Evolutionary conservation across 2,888 invertebrate species (phyloP).

Genomic region (Griposia aprilina): DNA sequence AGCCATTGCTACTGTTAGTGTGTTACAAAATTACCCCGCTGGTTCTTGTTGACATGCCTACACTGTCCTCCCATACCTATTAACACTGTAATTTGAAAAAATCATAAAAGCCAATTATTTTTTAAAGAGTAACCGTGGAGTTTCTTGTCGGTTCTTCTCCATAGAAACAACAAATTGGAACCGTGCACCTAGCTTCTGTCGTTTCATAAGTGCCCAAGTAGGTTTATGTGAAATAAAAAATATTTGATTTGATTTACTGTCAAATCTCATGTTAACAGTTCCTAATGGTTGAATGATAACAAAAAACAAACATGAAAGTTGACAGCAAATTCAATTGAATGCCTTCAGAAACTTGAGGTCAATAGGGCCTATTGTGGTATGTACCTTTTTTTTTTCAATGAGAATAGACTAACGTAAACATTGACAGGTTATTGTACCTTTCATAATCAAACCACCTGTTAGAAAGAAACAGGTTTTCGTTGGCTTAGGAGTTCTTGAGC

Average conservation of each 20-base stretch:
- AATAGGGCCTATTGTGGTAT: neutral
- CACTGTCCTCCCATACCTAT: neutral
- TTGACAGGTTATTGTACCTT: conserved; percentile 30
- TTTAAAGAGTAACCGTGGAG: neutral
- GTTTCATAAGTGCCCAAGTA: neutral
- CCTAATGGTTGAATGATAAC: neutral
- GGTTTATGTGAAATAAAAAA: neutral
- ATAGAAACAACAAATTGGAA: neutral
- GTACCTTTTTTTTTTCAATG: conserved; percentile 13
- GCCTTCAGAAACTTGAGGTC: neutral
- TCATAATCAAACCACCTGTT: conserved; percentile 40
- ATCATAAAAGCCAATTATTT: neutral
- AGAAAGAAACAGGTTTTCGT: conserved; percentile 31
- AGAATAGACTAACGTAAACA: conserved; percentile 39
- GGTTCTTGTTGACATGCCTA: neutral
- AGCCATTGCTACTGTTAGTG: too few relatives aligned
- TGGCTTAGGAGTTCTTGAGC: conserved; percentile 10
- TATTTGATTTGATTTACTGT: neutral
- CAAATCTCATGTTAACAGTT: neutral
- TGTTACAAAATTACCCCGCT: too few relatives aligned
- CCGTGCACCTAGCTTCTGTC: neutral
- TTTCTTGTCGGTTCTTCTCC: neutral
- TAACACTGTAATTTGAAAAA: neutral
- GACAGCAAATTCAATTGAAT: neutral
- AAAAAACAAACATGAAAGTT: neutral